Conservation (phyloP, 2,888 invertebrate species). For the Zonitis immaculata region DNA sequence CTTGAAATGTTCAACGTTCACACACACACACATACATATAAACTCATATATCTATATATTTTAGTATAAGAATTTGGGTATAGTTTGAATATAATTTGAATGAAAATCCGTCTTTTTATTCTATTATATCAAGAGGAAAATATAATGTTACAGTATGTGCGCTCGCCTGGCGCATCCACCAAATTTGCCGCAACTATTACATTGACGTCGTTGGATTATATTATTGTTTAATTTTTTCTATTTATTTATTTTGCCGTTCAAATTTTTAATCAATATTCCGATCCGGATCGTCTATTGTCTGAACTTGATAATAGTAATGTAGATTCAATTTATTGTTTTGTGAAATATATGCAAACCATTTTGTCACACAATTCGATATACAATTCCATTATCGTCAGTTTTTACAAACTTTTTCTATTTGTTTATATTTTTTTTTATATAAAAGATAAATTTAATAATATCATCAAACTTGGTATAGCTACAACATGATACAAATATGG, state of each 20-base stretch:
- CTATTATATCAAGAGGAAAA: neutral
- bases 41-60: conserved; percentile 10
- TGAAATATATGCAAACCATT: conserved; percentile 19
- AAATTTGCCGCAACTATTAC: conserved; percentile 12
- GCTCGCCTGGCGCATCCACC: neutral
- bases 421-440: too few relatives aligned
- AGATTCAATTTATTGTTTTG: conserved; percentile 24
- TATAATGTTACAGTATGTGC: too few relatives aligned
- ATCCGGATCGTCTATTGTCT: neutral
- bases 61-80: neutral
- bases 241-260: conserved; percentile 1
- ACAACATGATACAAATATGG: too few relatives aligned
- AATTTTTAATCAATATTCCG: conserved; percentile 13
- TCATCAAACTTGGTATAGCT: too few relatives aligned
- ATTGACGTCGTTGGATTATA: too few relatives aligned
- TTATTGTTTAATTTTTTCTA: neutral
- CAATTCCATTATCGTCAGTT: neutral
- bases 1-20: neutral
- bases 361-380: conserved; percentile 11
- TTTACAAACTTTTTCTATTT: too few relatives aligned
- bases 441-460: too few relatives aligned
- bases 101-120: neutral
- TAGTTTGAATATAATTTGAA: neutral
- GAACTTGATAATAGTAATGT: neutral
- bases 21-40: neutral